Conservation (phyloP, 2,113 vertebrate genomes). For the Helogale parvula region DNA sequence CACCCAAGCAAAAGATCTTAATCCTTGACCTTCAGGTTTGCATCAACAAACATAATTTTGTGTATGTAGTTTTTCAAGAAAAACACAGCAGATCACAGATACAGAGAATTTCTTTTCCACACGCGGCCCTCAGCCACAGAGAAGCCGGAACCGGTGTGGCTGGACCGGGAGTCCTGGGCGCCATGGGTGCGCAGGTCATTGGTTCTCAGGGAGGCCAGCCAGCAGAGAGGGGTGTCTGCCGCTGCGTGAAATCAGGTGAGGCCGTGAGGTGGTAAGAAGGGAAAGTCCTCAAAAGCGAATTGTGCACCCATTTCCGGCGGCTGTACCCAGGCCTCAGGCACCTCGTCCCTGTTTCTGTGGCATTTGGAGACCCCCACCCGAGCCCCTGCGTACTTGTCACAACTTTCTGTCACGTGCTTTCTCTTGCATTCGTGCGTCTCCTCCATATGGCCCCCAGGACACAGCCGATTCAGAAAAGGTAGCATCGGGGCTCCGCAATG, state of each 20-base stretch:
- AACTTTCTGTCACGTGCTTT: neutral
- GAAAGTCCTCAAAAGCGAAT: neutral
- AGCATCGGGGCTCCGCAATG: neutral
- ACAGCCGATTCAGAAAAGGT: neutral
- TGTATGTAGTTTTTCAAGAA: constrained; percentile 26
- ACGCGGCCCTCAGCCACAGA: neutral
- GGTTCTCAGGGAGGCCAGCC: neutral
- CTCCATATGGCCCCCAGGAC: neutral
- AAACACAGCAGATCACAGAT: neutral
- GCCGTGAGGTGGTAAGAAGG: neutral
- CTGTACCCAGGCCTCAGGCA: neutral
- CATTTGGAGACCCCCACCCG: neutral
- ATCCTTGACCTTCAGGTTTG: constrained; percentile 25
- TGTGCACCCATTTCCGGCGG: too few relatives aligned
- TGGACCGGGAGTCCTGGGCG: neutral
- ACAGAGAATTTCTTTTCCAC: neutral
- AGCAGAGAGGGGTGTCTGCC: neutral
- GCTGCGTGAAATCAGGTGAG: neutral
- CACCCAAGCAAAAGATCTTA: neutral
- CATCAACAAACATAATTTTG: neutral
- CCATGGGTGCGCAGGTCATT: neutral
- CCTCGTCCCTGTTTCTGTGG: neutral
- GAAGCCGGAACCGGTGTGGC: neutral
- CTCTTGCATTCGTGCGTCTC: neutral
- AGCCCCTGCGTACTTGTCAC: neutral